Percentiles rank a stretch among this genome's conserved stretches.
phyloP scores from a whole-genome alignment of 2,888 invertebrate species.

The Polyploca ridens region DNA sequence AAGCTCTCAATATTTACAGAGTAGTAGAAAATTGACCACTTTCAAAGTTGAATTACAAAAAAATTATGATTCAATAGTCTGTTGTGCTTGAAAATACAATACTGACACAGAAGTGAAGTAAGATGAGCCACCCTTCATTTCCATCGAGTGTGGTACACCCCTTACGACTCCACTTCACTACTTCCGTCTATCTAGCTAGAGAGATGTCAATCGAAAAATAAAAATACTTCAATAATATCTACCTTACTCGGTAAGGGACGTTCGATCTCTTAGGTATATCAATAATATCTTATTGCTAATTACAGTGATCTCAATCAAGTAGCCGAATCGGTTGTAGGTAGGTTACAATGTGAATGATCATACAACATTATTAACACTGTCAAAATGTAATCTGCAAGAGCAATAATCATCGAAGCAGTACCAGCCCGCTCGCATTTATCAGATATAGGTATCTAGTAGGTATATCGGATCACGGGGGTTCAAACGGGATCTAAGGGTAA shows the following conservation, averaged over 20 bases:
- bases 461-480: slow-evolving; percentile 29
- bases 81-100: slow-evolving; percentile 78
- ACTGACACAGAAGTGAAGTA: slow-evolving; percentile 60
- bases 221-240: slow-evolving; percentile 78
- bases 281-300: slow-evolving; percentile 82
- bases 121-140: slow-evolving; percentile 30
- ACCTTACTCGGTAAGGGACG: slow-evolving; percentile 85
- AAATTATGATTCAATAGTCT: slow-evolving; percentile 68
- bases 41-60: slow-evolving; percentile 81
- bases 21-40: slow-evolving; percentile 83
- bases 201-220: slow-evolving; percentile 78
- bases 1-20: slow-evolving; percentile 83
- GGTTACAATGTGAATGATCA: slow-evolving; percentile 52
- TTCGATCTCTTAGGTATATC: slow-evolving; percentile 83
- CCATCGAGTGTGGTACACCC: slow-evolving; percentile 16
- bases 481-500: slow-evolving; percentile 25
- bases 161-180: slow-evolving; percentile 42
- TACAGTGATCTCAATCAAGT: slow-evolving; percentile 72
- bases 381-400: slow-evolving; percentile 70
- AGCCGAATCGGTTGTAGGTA: slow-evolving; percentile 69
- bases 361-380: slow-evolving; percentile 54
- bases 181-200: slow-evolving; percentile 63
- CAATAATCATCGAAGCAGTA: slow-evolving; percentile 76
- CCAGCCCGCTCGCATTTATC: slow-evolving; percentile 73
- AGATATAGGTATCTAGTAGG: slow-evolving; percentile 30